Evolutionary conservation across 2,113 vertebrate species (phyloP).

Genomic region (Tapirus terrestris): DNA sequence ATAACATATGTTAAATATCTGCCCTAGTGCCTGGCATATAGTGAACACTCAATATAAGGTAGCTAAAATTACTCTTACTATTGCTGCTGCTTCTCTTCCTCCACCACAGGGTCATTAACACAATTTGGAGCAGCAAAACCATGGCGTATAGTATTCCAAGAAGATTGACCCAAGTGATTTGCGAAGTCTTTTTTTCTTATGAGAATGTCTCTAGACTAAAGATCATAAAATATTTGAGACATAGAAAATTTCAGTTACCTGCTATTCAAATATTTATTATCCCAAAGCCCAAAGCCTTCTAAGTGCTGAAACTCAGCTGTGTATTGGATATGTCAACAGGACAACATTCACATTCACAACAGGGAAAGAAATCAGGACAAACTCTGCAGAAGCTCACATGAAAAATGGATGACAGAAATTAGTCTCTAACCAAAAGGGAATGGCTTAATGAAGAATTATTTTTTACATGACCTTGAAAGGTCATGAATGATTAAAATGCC

Average conservation of each 20-base stretch:
- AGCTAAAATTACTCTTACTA: background rate
- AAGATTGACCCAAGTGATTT: background rate
- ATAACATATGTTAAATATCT: background rate
- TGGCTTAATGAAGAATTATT: slow-evolving; percentile 66
- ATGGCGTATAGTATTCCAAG: background rate
- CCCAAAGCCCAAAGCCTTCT: background rate
- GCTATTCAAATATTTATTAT: slow-evolving; percentile 57
- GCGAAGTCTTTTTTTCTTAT: background rate
- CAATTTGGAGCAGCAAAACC: background rate
- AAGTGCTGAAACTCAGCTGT: slow-evolving; percentile 29
- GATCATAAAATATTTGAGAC: slow-evolving; percentile 30
- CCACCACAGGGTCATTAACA: background rate
- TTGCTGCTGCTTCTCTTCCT: background rate
- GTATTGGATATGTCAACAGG: slow-evolving; percentile 24
- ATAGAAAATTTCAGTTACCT: background rate
- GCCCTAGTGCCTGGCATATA: background rate
- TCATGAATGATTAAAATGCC: slow-evolving; percentile 82
- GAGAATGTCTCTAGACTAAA: background rate
- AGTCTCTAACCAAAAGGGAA: slow-evolving; percentile 53
- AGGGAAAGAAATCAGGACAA: background rate
- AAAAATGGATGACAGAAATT: slow-evolving; percentile 54
- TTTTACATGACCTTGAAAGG: slow-evolving; percentile 81
- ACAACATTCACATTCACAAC: slow-evolving; percentile 36
- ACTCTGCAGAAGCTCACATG: background rate
- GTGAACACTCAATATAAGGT: background rate